These are phyloP conservation scores for Sminthurinus aureus DNA, from an alignment of 2,888 invertebrate genomes.

Conservation along the genomic window DNA sequence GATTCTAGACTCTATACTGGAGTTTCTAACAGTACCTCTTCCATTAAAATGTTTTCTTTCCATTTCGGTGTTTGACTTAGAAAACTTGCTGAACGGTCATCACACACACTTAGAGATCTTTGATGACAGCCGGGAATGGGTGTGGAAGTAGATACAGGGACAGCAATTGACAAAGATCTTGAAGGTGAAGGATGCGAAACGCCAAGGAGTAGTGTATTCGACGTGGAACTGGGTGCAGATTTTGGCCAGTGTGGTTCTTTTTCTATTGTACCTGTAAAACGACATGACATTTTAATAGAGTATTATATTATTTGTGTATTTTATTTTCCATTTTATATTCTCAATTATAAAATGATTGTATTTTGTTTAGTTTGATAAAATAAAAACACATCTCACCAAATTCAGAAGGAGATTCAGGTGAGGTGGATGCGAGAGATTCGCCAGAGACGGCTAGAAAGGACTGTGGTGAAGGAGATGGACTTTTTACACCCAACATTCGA, in stretches of 20 bases:
- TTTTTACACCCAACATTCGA: slow-evolving; percentile 36
- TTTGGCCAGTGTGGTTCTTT: slow-evolving; percentile 40
- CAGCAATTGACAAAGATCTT: slow-evolving; percentile 63
- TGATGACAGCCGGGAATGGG: slow-evolving; percentile 47
- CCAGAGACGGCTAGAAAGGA: slow-evolving; percentile 43
- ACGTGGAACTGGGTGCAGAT: background rate
- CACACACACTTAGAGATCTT: slow-evolving; percentile 39
- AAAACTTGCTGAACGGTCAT: slow-evolving; percentile 13
- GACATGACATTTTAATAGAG: too few species aligned
- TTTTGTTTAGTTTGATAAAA: too few species aligned
- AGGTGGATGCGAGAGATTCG: slow-evolving; percentile 48
- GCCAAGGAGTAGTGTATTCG: background rate
- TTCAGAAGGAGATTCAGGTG: slow-evolving; percentile 45
- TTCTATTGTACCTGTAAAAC: slow-evolving; percentile 12
- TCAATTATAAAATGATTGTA: too few species aligned
- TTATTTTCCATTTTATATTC: too few species aligned
- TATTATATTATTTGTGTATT: too few species aligned
- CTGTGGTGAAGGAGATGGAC: slow-evolving; percentile 34
- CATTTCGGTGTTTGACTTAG: slow-evolving; percentile 49
- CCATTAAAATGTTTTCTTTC: slow-evolving; percentile 60
- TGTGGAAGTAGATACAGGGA: slow-evolving; percentile 56
- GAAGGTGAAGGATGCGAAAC: background rate
- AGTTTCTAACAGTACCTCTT: slow-evolving; percentile 73
- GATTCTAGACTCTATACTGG: slow-evolving; percentile 68
- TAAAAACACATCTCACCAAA: slow-evolving; percentile 10